Evolutionary conservation across 2,888 invertebrate species (phyloP), one percentile per base, ranked within the genome.

Genomic region (Danaus chrysippus): DNA sequence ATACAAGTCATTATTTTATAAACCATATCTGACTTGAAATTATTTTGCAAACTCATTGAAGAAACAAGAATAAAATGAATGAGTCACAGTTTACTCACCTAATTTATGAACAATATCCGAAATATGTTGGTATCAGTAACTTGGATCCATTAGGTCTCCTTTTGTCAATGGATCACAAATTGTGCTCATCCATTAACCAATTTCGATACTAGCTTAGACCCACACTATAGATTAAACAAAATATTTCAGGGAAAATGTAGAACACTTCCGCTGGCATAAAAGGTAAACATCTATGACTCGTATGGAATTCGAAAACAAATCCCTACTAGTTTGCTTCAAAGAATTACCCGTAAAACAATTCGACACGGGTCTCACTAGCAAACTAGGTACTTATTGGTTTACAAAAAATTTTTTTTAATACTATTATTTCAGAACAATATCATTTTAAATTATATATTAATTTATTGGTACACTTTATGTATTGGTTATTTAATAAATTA

Each of bases 131-230:
- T 64, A 68, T 70, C 69, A 74, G 68, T 64, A 71, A 67, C 52
- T 62, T 58, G 58, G 58, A 63, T 64, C 82, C 84, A 83, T 75
- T 78, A 78, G 76, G 74, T 75, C 71, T 72, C 75, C 73, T 73
- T 76, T 75, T 77, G 74, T 82, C 79, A 79, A 72, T 73, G 73
- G 65, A 68, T 77, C 73, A 76, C 75, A 70, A 77, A 84, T 78
- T 79, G 77, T 82, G 82, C 82, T 83, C 79, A 80, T 75, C 86
- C 84, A 87, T 87, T 84, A 82, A 78, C 82, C 77, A 74, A 81
- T 49, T 10, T 17, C 17, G 15, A 49, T 17, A 49, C 49, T 49
- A 34, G 23, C 23, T 34, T 2, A 34, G 49, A 9, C 17, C 17
- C 49, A 49, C 70, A 76, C 74, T 83, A 83, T 84, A 79, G 82